Percentiles rank a stretch among this genome's conserved stretches.
phyloP scores from a whole-genome alignment of 1,140 invertebrate genomes.

The Aphelinus atriplicis region DNA sequence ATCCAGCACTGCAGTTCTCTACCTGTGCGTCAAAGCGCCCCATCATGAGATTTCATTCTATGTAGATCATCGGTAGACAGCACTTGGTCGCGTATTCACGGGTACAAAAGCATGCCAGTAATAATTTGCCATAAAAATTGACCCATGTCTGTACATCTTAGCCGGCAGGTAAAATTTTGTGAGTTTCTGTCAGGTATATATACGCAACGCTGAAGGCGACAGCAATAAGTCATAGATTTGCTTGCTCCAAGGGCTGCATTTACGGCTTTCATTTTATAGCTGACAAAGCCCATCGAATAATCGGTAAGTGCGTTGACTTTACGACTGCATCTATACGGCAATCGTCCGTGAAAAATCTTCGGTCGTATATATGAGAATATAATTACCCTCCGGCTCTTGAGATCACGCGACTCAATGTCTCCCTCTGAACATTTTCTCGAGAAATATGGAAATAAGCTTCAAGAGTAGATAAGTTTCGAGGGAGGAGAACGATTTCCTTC shows the following conservation, averaged over 20 bases:
- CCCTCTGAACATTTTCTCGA: too few species aligned
- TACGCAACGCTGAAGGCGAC: too few species aligned
- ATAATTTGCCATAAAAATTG: constrained; percentile 15
- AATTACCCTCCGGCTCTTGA: constrained; percentile 4
- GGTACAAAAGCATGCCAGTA: constrained; percentile 26
- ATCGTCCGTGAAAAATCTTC: constrained; percentile 25
- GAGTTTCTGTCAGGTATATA: too few species aligned
- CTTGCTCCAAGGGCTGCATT: neutral
- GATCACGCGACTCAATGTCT: too few species aligned
- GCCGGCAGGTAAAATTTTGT: constrained; percentile 18
- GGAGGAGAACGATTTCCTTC: neutral
- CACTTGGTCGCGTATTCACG: too few species aligned
- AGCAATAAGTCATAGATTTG: constrained; percentile 25
- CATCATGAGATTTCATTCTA: too few species aligned
- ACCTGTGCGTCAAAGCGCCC: too few species aligned
- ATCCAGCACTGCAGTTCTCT: too few species aligned
- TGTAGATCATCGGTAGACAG: too few species aligned
- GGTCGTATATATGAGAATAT: constrained; percentile 16
- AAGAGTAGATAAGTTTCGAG: constrained; percentile 10
- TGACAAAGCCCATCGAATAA: constrained; percentile 37
- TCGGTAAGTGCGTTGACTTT: constrained; percentile 34
- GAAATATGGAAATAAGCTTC: too few species aligned
- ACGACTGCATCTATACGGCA: constrained; percentile 33
- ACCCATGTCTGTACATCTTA: neutral
- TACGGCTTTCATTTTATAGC: constrained; percentile 37